Base-by-base conservation (phyloP, 2,797 vertebrate species). In the Argya squamiceps region DNA sequence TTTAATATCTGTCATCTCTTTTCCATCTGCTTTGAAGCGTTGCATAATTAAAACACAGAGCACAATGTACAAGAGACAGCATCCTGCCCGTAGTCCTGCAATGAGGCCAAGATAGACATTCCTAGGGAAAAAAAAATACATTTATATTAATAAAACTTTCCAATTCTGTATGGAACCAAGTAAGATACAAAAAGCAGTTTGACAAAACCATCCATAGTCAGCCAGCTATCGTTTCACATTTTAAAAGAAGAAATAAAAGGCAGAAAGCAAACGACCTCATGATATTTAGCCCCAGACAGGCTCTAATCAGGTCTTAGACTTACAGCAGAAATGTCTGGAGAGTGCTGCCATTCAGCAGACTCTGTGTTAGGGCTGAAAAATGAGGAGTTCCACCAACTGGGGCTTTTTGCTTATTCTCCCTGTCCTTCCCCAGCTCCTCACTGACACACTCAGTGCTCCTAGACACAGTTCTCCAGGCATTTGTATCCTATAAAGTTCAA, bases 51-150 rank as follows among this genome's bases (percentile, higher is more conserved):
- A 92, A 89, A 94, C 27, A 44, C 6, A 91, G 74, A 97, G 93
- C 24, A 92, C 75, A 37, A 97, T 49, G 41, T 97, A 95, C n/a
- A 97, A 34, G 62, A 97, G 36, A 71, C 85, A 92, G 64, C 92
- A 91, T 67, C 92, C 96, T 95, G 95, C 65, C 65, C 95, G 81
- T 5, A 97, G 70, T n/a, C 87, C 94, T 44, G 89, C 49, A 88
- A 86, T 77, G 47, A 97, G 95, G 76, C 97, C 97, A 58, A 97
- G 95, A 29, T 97, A 97, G 68, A 97, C 76, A 34, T 96, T 96
- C 82, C 97, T 97, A 41, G 68, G 22, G 26, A 8, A 41, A 80
- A 55, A 4, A 84, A 49, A 86, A 73, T n/a, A 26, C 4, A 6
- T 60, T 92, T 76, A 17, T 43, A 49, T 89, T 52, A 75, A 50